Percentiles rank a stretch among this genome's conserved stretches.
Evolutionary conservation across 1,140 invertebrate species (phyloP).

Genomic region (Papilio aristodemus): DNA sequence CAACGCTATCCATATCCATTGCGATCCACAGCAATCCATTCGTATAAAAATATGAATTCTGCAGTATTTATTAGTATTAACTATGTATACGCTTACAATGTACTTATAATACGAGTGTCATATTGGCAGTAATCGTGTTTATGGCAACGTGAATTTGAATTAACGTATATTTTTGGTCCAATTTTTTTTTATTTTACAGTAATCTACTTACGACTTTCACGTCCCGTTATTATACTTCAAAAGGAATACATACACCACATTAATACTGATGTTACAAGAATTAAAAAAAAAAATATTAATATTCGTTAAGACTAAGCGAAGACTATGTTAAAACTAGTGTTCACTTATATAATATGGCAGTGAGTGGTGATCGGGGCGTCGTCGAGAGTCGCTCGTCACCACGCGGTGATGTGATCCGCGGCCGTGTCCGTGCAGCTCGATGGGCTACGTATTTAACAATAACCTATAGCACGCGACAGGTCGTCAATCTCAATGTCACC

Average conservation of each 20-base stretch:
- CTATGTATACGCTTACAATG: conserved; percentile 47
- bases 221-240: conserved; percentile 54
- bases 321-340: conserved; percentile 65
- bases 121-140: conserved; percentile 74
- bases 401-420: conserved; percentile 59
- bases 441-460: conserved; percentile 49
- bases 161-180: conserved; percentile 78
- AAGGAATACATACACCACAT: conserved; percentile 74
- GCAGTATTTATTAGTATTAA: conserved; percentile 45
- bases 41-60: conserved; percentile 65
- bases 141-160: conserved; percentile 78
- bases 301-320: conserved; percentile 69
- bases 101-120: conserved; percentile 70
- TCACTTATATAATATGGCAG: conserved; percentile 78
- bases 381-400: conserved; percentile 66
- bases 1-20: conserved; percentile 25
- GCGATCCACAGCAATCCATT: conserved; percentile 52
- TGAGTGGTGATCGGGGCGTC: conserved; percentile 71
- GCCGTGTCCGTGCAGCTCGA: conserved; percentile 63
- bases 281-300: conserved; percentile 62
- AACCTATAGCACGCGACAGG: conserved; percentile 7
- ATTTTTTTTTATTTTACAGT: conserved; percentile 62
- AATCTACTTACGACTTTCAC: conserved; percentile 60
- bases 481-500: conserved; percentile 1
- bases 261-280: conserved; percentile 77